Evolutionary conservation across 2,797 vertebrate genomes (phyloP), one percentile per base, ranked within the genome.

Genomic region (Hemitrygon akajei): DNA sequence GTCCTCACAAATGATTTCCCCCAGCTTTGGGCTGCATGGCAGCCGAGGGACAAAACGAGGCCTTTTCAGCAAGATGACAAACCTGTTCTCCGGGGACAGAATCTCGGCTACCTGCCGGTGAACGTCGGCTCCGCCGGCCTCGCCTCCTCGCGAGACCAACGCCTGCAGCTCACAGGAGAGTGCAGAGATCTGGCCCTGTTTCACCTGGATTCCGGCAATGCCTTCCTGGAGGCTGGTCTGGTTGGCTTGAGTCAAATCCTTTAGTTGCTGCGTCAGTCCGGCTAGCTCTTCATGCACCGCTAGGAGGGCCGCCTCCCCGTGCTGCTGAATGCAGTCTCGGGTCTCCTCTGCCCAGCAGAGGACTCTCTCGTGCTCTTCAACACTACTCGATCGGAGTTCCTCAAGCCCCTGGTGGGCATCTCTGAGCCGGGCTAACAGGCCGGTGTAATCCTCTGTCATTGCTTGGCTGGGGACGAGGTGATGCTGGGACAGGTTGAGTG

Each of bases 211-310:
- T 94, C 96, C 93, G 40, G 95, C 94, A 47, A 96, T 95, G 60
- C 95, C 96, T 10, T 96, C 96, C 7, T 94, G 94, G 1, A 95
- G 94, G 1, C 96, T 96, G 20, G 96, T 96, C 63, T 94, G 94
- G 75, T 97, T 97, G 94, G 97, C 97, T 80, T 95, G 96, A 84
- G 96, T 96, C 76, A 97, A 94, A 93, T 97, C 96, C 71, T 97
- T 96, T 94, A 98, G 95, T 37, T 73, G 95, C 22, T 95, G 95
- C 94, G 96, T 96, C 69, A 96, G 94, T 89, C 97, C 97, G 0
- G 96, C 95, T 81, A 97, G 96, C 95, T 97, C 97, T 94, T 97
- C 97, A 94, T 97, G 96, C 82, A 97, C 97, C 91, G 96, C 96
- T 92, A 97, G 97, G 40, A 97, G 94, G 40, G 97, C 96, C 58